Evolutionary conservation across 2,797 vertebrate genomes (phyloP).

Genomic region (Leuciscus waleckii): DNA sequence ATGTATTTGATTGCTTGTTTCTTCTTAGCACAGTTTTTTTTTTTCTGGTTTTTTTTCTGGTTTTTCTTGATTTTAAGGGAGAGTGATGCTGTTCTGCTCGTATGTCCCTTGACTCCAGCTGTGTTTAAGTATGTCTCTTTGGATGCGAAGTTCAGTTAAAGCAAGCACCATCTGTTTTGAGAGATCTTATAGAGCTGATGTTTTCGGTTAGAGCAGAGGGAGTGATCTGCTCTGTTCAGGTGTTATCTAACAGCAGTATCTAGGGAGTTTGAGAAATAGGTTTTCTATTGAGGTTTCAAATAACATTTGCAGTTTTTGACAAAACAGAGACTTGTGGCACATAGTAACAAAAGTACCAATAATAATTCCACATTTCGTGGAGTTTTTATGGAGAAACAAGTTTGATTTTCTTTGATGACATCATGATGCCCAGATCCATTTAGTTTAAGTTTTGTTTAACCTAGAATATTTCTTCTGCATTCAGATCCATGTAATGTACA

Average conservation of each 20-base stretch:
- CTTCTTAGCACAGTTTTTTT: not conserved
- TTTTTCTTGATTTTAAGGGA: not conserved
- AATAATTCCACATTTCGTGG: not conserved
- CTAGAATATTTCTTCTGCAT: not conserved
- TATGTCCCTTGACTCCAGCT: constrained; percentile 33
- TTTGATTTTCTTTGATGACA: not conserved
- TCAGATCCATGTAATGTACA: constrained; percentile 13
- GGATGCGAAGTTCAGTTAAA: constrained; percentile 31
- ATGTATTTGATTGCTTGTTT: constrained; percentile 31
- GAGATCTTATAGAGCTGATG: constrained; percentile 19
- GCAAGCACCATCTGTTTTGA: constrained; percentile 57
- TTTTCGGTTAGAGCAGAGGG: not conserved
- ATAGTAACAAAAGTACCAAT: not conserved
- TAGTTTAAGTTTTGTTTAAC: not conserved
- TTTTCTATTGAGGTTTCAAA: not conserved
- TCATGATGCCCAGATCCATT: not conserved
- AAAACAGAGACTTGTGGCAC: not conserved
- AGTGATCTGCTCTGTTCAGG: not conserved
- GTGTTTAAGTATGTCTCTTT: constrained; percentile 47
- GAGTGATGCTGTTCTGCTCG: not conserved
- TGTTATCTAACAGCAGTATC: not conserved
- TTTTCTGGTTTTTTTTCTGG: not conserved
- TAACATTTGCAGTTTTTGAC: not conserved
- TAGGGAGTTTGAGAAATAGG: not conserved
- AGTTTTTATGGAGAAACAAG: too few species aligned